Base-by-base conservation (phyloP, 2,888 invertebrate species). In the Athalia circularis region DNA sequence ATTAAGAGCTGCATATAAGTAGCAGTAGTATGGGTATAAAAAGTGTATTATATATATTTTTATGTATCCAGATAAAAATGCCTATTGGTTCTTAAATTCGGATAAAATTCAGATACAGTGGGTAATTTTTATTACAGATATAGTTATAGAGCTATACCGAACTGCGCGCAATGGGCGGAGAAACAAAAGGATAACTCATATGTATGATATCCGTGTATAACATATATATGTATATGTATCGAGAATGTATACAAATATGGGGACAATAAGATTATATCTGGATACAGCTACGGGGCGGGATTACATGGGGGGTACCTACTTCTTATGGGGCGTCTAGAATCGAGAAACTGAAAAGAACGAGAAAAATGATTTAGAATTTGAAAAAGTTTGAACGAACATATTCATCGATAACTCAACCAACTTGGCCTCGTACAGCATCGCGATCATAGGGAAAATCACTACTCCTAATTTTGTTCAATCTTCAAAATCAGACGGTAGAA, bases 271-370 rank as follows among this genome's bases (percentile, higher is more conserved):
- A 79, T 65, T 68, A 79, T 81, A 78, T 80, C 68, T 79, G 80
- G 77, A 81, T 82, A 83, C 83, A 83, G 84, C 81, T 85, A 47
- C 68, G 80, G 50, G 79, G 54, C 7, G 5, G 67, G 8, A 8
- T 7, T 13, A 61, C 45, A 64, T 9, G 75, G 65, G 79, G 82
- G 82, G 83, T 88, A 89, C 88, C 88, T 88, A 87, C 86, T 83
- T 87, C 87, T 87, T 87, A 88, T 81, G 85, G 84, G 82, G 88
- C 88, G 81, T 88, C 87, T 87, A 88, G 84, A 85, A 87, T 86
- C 85, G 88, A 86, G 83, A 88, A 86, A 88, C 87, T 88, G 88
- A 86, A 89, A 89, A 84, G 81, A 87, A 86, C 59, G 48, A 78
- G 47, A 67, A 70, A 77, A 72, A 70, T 43, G 65, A 65, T 68